phyloP scores from a whole-genome alignment of 2,797 vertebrate species.

The Florisuga fusca region DNA sequence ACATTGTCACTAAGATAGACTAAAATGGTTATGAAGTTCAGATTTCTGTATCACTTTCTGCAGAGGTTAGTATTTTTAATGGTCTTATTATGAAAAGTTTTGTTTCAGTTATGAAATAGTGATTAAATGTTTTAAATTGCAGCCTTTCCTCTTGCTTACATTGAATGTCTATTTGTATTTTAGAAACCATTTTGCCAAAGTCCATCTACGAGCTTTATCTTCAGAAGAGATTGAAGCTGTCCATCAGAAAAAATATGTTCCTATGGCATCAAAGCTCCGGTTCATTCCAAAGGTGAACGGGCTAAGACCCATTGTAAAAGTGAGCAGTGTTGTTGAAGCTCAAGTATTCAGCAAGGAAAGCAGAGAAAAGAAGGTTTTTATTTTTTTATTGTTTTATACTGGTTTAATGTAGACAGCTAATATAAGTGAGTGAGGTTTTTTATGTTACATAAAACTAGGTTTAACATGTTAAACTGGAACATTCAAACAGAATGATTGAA shows the following conservation, averaged over 20 bases:
- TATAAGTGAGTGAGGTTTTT: neutral
- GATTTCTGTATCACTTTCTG: neutral
- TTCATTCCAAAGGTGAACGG: conserved; percentile 91
- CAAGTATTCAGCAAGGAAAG: neutral
- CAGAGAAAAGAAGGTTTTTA: conserved; percentile 74
- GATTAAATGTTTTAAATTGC: neutral
- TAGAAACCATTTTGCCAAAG: conserved; percentile 87
- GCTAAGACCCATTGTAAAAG: conserved; percentile 89
- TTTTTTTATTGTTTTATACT: neutral
- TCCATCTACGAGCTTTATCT: conserved; percentile 83
- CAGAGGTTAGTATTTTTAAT: neutral
- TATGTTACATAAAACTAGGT: neutral
- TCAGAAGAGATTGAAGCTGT: conserved; percentile 75
- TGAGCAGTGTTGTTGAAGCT: conserved; percentile 54
- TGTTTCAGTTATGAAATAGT: neutral
- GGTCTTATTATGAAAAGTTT: neutral
- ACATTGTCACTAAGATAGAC: neutral
- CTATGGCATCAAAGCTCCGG: conserved; percentile 84
- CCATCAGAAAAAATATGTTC: conserved; percentile 45
- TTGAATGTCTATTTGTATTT: conserved; percentile 7
- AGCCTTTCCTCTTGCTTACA: neutral
- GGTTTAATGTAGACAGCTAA: neutral
- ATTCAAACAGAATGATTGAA: neutral
- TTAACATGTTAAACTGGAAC: neutral
- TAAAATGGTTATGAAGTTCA: neutral